Evolutionary conservation across 2,113 vertebrate genomes (phyloP).

Genomic region (Notarius quadriscutis): DNA sequence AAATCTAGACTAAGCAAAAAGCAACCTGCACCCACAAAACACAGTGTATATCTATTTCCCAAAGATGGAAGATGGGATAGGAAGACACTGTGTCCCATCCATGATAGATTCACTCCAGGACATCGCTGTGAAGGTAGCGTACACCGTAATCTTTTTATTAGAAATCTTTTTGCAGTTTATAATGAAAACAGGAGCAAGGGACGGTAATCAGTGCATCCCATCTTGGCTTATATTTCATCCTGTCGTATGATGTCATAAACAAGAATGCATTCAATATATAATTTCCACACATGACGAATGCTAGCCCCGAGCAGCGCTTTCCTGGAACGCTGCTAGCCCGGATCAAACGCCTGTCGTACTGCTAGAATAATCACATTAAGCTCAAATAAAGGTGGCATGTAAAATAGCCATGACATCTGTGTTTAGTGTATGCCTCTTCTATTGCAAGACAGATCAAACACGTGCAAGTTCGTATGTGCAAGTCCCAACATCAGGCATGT

Average conservation of each 20-base stretch:
- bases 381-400: conserved; percentile 53
- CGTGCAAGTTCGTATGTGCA: neutral
- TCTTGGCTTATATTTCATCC: conserved; percentile 81
- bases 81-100: conserved; percentile 39
- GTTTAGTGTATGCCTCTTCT: conserved; percentile 35
- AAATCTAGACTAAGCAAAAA: neutral
- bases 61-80: conserved; percentile 40
- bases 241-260: conserved; percentile 79
- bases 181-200: conserved; percentile 80
- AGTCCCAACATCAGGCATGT: conserved; percentile 17
- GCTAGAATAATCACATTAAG: conserved; percentile 70
- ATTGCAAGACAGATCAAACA: conserved; percentile 19
- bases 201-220: conserved; percentile 76
- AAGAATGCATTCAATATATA: conserved; percentile 76
- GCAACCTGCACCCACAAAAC: conserved; percentile 22
- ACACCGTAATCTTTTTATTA: conserved; percentile 82
- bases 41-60: conserved; percentile 44
- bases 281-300: conserved; percentile 80
- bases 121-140: conserved; percentile 69
- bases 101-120: conserved; percentile 71
- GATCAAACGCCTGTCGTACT: conserved; percentile 71
- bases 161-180: conserved; percentile 76
- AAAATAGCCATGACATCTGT: conserved; percentile 39
- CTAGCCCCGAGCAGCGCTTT: conserved; percentile 66
- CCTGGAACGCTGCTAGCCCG: conserved; percentile 71